These are phyloP conservation scores for Procambarus virginalis DNA, from an alignment of 1,140 invertebrate species.

Conservation along the genomic window DNA sequence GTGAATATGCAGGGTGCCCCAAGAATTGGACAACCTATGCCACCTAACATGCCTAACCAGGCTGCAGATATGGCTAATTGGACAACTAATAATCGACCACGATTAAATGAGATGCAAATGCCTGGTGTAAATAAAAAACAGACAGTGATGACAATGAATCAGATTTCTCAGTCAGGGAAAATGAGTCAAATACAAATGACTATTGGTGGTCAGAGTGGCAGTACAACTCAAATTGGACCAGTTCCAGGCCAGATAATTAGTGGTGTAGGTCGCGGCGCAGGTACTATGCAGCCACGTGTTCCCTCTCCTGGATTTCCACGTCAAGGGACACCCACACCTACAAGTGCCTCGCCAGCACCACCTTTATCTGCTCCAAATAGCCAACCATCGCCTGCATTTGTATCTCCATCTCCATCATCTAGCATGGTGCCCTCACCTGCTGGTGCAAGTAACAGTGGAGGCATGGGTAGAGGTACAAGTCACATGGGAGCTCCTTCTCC, in stretches of 20 bases:
- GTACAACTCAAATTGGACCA: conserved; percentile 38
- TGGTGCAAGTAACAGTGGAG: conserved; percentile 44
- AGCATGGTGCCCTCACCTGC: conserved; percentile 65
- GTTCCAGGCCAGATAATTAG: conserved; percentile 52
- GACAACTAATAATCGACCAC: conserved; percentile 45
- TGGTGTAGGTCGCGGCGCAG: conserved; percentile 29
- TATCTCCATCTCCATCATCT: conserved; percentile 65
- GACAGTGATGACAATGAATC: conserved; percentile 39
- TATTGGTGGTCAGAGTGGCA: conserved; percentile 36
- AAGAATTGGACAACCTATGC: conserved; percentile 62
- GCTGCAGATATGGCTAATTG: conserved; percentile 46
- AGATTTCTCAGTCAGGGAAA: conserved; percentile 53
- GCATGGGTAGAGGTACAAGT: conserved; percentile 54
- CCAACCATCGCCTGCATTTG: conserved; percentile 58
- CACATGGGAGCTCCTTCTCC: conserved; percentile 61
- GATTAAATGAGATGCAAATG: conserved; percentile 55
- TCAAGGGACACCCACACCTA: conserved; percentile 63
- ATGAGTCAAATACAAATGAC: conserved; percentile 63
- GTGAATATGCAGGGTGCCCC: conserved; percentile 37
- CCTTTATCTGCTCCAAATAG: conserved; percentile 39
- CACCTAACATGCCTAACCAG: conserved; percentile 58
- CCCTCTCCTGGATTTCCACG: conserved; percentile 68
- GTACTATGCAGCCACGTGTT: conserved; percentile 65
- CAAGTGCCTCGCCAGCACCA: conserved; percentile 59
- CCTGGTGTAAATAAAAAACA: conserved; percentile 55